Base-by-base conservation (phyloP, 2,797 vertebrate genomes). In the Delichon dasypus region DNA sequence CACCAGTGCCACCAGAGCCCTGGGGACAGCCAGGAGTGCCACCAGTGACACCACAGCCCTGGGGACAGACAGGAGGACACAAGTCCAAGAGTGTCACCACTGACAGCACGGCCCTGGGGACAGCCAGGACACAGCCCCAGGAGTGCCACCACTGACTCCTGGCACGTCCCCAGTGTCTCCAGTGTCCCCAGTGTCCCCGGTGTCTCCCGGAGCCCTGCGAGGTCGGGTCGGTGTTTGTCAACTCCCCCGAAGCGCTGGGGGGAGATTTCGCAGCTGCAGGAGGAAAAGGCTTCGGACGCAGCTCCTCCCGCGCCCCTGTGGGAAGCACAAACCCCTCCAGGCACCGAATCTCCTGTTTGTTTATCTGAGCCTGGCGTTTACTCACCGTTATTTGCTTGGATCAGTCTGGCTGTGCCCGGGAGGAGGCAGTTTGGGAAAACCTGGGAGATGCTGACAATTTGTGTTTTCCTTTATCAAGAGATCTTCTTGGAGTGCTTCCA, bases 61-160 rank as follows among this genome's bases (percentile, higher is more conserved):
- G 58, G 34, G n/a, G 21, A 57, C 55, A 57, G 54, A 13, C 54
- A 57, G 54, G 53, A 13, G 21, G 51, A 53, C 29, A 61, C 38
- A 61, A 2, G 12, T 32, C 54, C 1, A 2, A 16, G 25, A 50
- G 16, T 50, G 48, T 4, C 48, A 50, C 48, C 48, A 50, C 25
- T n/a, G n/a, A n/a, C n/a, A n/a, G n/a, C n/a, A n/a, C n/a, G n/a
- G n/a, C n/a, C n/a, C n/a, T n/a, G n/a, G n/a, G n/a, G n/a, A n/a
- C n/a, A n/a, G n/a, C n/a, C n/a, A n/a, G n/a, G n/a, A 23, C 19
- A 60, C 6, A 4, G 4, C 29, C 45, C 3, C 13, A 3, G 21
- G 3, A 3, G 3, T 17, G 51, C 8, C 72, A 2, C 9, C 34
- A 2, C 15, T 10, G 64, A 2, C n/a, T 40, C 38, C 45, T 2